A percentile compares a stretch with the other conserved stretches of the same genome.
Evolutionary conservation across 30 jellyfish, hydroid and myxozoan species (phyloP).

Genomic region (Turritopsis rubra): DNA sequence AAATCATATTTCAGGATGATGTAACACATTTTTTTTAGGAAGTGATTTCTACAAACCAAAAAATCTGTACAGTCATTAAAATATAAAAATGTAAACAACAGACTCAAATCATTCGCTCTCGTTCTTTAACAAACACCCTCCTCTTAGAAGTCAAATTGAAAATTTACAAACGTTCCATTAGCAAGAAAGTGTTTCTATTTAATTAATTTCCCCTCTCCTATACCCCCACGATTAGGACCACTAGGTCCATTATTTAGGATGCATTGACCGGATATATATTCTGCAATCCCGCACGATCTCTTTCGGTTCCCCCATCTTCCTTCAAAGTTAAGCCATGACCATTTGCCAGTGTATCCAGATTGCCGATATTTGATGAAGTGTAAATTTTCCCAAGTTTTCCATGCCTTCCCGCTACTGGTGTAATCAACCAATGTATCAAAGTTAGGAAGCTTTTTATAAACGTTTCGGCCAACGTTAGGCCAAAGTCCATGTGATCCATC

Average conservation of each 20-base stretch:
- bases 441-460: neutral
- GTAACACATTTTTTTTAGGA: too few species aligned
- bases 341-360: constrained; percentile 2
- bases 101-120: too few species aligned
- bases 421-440: neutral
- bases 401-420: neutral
- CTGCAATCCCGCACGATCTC: neutral
- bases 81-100: too few species aligned
- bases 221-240: neutral
- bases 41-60: too few species aligned
- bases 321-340: neutral
- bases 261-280: neutral
- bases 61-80: too few species aligned
- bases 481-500: neutral
- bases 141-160: too few species aligned
- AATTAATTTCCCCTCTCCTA: neutral
- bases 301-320: constrained; percentile 3
- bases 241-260: neutral
- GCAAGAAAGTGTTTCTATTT: too few species aligned
- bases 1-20: too few species aligned
- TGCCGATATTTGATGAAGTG: neutral
- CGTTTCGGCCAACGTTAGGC: neutral
- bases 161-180: too few species aligned
- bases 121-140: too few species aligned
- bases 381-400: constrained; percentile 11